phyloP scores from a whole-genome alignment of 2,113 vertebrate genomes.

The Collichthys lucidus region DNA sequence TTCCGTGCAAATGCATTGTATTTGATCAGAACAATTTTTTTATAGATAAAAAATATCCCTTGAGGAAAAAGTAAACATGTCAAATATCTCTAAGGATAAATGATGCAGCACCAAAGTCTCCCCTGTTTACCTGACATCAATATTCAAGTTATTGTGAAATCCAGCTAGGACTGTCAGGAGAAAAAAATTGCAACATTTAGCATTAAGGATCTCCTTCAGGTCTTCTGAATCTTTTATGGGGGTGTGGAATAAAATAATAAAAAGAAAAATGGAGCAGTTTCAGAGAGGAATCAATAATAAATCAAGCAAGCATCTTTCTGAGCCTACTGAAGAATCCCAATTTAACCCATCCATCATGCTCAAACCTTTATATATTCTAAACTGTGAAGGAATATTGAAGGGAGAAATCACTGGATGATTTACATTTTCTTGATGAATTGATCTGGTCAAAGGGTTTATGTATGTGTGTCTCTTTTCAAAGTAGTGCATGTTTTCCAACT shows the following conservation, averaged over 20 bases:
- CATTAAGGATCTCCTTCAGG: constrained; percentile 58
- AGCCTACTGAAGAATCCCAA: constrained; percentile 40
- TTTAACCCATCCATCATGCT: constrained; percentile 57
- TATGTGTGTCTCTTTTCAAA: neutral
- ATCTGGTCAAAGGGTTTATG: neutral
- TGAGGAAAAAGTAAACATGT: neutral
- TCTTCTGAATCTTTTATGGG: constrained; percentile 70
- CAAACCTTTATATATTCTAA: constrained; percentile 32
- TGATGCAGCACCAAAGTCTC: constrained; percentile 15
- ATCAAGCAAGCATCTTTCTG: constrained; percentile 64
- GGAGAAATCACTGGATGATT: constrained; percentile 1
- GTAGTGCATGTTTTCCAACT: neutral
- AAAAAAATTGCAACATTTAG: constrained; percentile 54
- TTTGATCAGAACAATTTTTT: neutral
- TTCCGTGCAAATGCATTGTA: neutral
- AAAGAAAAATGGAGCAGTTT: constrained; percentile 52
- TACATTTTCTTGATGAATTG: neutral
- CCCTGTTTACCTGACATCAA: constrained; percentile 49
- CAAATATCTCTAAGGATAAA: constrained; percentile 1
- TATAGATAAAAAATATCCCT: neutral
- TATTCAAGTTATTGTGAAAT: constrained; percentile 54
- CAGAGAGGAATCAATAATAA: constrained; percentile 74
- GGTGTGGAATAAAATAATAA: neutral
- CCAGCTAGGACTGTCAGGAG: constrained; percentile 11
- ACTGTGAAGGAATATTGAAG: constrained; percentile 19